A percentile compares a stretch with the other conserved stretches of the same genome.
Evolutionary conservation across 2,888 invertebrate species (phyloP).

Genomic region (Calephelis perditalis): DNA sequence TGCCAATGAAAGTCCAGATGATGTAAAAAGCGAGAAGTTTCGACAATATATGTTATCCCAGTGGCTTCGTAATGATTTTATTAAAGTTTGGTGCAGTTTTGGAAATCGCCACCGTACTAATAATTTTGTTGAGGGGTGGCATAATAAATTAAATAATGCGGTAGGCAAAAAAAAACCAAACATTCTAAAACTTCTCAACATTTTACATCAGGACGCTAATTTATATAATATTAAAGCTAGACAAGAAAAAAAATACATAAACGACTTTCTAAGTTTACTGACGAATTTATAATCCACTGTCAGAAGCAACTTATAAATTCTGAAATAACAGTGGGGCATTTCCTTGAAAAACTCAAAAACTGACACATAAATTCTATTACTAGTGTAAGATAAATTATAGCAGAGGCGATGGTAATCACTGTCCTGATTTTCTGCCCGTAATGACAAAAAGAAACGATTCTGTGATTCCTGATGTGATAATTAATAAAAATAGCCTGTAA

Average conservation of each 20-base stretch:
- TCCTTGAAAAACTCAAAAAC: not conserved
- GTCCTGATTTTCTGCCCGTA: too few relatives aligned
- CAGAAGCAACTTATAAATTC: not conserved
- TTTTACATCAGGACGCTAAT: slow-evolving; percentile 6
- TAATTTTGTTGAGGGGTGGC: not conserved
- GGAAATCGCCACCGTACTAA: not conserved
- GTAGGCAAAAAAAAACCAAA: not conserved
- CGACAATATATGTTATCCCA: not conserved
- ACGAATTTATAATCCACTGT: slow-evolving; percentile 2
- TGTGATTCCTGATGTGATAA: slow-evolving; percentile 3
- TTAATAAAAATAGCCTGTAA: not conserved
- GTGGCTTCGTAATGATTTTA: not conserved
- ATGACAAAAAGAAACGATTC: not conserved
- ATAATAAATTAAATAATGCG: not conserved
- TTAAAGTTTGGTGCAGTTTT: not conserved
- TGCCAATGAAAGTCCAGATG: not conserved
- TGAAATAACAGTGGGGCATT: not conserved
- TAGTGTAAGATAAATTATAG: too few relatives aligned
- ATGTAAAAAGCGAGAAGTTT: not conserved
- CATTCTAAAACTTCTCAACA: not conserved
- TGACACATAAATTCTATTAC: not conserved
- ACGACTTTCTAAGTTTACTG: slow-evolving; percentile 5
- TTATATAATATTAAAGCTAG: slow-evolving; percentile 2
- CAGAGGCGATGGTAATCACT: too few relatives aligned
- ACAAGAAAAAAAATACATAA: slow-evolving; percentile 2